These are phyloP conservation scores for Probosciger aterrimus DNA, from an alignment of 2,113 vertebrate genomes.

Conservation along the genomic window DNA sequence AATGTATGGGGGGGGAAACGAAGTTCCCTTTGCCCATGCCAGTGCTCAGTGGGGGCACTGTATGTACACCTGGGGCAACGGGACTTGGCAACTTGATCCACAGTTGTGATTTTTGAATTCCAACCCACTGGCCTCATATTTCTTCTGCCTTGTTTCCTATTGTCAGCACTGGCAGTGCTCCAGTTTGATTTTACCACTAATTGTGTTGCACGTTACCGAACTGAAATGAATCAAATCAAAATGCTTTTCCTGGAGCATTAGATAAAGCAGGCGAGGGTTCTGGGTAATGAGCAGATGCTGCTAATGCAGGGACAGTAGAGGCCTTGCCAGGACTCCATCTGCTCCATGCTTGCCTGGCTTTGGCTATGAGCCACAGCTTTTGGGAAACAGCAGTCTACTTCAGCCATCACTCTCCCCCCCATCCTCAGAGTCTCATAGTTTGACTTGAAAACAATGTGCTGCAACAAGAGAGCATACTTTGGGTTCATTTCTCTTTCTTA, in stretches of 20 bases:
- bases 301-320: slow-evolving; percentile 80
- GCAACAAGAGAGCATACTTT: not conserved
- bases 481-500: not conserved
- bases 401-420: slow-evolving; percentile 17
- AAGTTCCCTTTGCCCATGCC: not conserved
- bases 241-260: slow-evolving; percentile 86
- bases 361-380: slow-evolving; percentile 76
- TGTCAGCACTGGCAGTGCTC: slow-evolving; percentile 78
- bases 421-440: not conserved
- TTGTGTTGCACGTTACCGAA: slow-evolving; percentile 80
- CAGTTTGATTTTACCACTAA: slow-evolving; percentile 83
- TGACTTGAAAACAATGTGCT: slow-evolving; percentile 38
- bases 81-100: slow-evolving; percentile 73
- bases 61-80: slow-evolving; percentile 60
- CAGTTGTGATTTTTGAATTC: slow-evolving; percentile 82
- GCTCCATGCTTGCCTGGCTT: slow-evolving; percentile 78
- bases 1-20: not conserved
- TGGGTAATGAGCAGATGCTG: slow-evolving; percentile 88
- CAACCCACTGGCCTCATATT: slow-evolving; percentile 78
- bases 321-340: slow-evolving; percentile 84
- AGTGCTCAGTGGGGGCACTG: slow-evolving; percentile 36
- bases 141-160: slow-evolving; percentile 82
- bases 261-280: slow-evolving; percentile 80
- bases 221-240: slow-evolving; percentile 86
- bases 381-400: slow-evolving; percentile 60